phyloP scores from a whole-genome alignment of 1,140 invertebrate genomes.

The Leptestheria dahalacensis region DNA sequence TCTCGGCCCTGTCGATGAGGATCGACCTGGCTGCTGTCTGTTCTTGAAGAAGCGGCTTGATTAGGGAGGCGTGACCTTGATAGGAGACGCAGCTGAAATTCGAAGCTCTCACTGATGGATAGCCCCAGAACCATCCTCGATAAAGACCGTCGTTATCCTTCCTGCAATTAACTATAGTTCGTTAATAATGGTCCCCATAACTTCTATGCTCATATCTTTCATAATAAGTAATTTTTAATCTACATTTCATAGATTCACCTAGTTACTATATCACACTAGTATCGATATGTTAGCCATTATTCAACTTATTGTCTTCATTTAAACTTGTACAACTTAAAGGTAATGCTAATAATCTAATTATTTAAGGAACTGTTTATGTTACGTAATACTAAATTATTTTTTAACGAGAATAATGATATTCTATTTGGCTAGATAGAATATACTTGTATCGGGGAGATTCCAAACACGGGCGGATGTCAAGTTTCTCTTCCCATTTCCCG shows the following conservation, averaged over 20 bases:
- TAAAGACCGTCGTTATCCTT: constrained; percentile 24
- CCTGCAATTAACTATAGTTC: no score
- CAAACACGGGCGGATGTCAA: constrained; percentile 41
- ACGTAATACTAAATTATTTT: neutral
- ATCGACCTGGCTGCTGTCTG: neutral
- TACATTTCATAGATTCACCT: no score
- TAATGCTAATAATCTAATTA: no score
- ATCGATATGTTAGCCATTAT: no score
- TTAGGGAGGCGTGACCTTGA: constrained; percentile 55
- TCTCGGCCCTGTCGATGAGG: constrained; percentile 74
- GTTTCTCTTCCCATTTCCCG: constrained; percentile 68
- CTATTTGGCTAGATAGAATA: neutral
- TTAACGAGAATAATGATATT: neutral
- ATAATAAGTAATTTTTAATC: no score
- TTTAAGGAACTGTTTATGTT: no score
- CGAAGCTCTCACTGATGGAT: constrained; percentile 43
- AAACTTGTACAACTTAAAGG: no score
- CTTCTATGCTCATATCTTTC: no score
- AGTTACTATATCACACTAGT: no score
- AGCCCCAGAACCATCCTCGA: constrained; percentile 43
- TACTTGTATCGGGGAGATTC: constrained; percentile 24
- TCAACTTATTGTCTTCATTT: no score
- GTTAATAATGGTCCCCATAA: no score
- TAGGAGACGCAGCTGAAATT: constrained; percentile 61
- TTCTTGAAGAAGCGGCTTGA: constrained; percentile 38